These are phyloP conservation scores for Cheilosia grossa DNA, from an alignment of 2,888 invertebrate species.

Conservation along the genomic window DNA sequence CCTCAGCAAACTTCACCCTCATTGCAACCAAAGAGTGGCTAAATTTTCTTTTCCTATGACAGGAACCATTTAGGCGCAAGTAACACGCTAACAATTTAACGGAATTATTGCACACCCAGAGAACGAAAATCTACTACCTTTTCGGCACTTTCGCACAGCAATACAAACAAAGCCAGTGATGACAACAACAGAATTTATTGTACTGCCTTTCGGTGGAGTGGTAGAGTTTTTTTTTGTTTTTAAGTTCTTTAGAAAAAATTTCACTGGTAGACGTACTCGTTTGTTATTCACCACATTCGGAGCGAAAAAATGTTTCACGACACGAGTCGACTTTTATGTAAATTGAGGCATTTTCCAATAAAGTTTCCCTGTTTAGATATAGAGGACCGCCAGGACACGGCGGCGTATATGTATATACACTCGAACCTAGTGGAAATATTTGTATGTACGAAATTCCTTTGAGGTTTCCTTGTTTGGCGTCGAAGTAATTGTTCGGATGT, in stretches of 20 bases:
- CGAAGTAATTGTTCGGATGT: constrained; percentile 53
- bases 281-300: constrained; percentile 58
- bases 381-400: constrained; percentile 43
- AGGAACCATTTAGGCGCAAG: constrained; percentile 69
- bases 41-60: constrained; percentile 60
- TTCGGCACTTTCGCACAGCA: background rate
- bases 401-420: background rate
- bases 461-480: constrained; percentile 21
- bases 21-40: constrained; percentile 31
- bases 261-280: constrained; percentile 52
- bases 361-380: constrained; percentile 55
- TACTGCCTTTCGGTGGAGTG: constrained; percentile 44
- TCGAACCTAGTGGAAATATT: constrained; percentile 36
- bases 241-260: constrained; percentile 45
- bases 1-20: constrained; percentile 1
- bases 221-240: constrained; percentile 24
- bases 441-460: constrained; percentile 53
- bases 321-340: constrained; percentile 70
- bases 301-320: constrained; percentile 57
- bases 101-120: constrained; percentile 59
- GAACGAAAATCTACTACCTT: background rate
- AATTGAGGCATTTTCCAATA: constrained; percentile 75
- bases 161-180: constrained; percentile 47
- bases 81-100: constrained; percentile 67
- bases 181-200: constrained; percentile 59